These are phyloP conservation scores for Enteromius viviparus DNA, from an alignment of 2,797 vertebrate genomes.

Conservation along the genomic window DNA sequence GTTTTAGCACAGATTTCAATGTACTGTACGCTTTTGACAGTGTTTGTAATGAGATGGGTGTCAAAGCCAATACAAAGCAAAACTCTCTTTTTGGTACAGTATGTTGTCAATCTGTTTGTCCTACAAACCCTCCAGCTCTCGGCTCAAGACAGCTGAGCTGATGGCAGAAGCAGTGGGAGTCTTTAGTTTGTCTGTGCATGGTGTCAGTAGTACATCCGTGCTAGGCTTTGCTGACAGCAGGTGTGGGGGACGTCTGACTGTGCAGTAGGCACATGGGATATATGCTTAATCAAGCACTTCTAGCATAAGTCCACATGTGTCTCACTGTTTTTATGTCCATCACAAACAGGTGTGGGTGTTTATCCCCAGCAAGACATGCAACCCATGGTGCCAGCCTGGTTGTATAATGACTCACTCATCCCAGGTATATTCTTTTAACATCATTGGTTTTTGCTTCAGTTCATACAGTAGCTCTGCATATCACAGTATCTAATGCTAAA, in stretches of 20 bases:
- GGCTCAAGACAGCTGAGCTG: slow-evolving; percentile 62
- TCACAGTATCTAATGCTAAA: neutral
- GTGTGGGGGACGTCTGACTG: slow-evolving; percentile 56
- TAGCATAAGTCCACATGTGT: slow-evolving; percentile 17
- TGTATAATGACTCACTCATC: slow-evolving; percentile 92
- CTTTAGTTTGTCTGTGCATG: slow-evolving; percentile 62
- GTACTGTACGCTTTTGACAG: slow-evolving; percentile 47
- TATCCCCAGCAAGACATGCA: slow-evolving; percentile 93
- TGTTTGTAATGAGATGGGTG: neutral
- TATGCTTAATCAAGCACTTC: slow-evolving; percentile 6
- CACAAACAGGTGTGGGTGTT: slow-evolving; percentile 85
- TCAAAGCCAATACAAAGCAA: neutral
- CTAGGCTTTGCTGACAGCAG: slow-evolving; percentile 59
- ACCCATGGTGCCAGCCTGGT: slow-evolving; percentile 90
- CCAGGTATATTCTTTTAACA: slow-evolving; percentile 82
- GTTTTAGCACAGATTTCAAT: slow-evolving; percentile 58
- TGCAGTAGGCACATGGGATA: slow-evolving; percentile 29
- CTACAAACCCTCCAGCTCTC: slow-evolving; percentile 47
- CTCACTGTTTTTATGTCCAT: slow-evolving; percentile 41
- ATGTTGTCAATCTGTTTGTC: slow-evolving; percentile 18
- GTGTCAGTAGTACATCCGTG: slow-evolving; percentile 55
- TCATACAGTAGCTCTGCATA: neutral
- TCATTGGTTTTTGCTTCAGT: neutral
- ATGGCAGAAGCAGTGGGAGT: slow-evolving; percentile 54
- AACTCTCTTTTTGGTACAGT: neutral